A percentile compares a stretch with the other conserved stretches of the same genome.
phyloP scores from a whole-genome alignment of 2,888 invertebrate genomes.

The Orthosia cruda region DNA sequence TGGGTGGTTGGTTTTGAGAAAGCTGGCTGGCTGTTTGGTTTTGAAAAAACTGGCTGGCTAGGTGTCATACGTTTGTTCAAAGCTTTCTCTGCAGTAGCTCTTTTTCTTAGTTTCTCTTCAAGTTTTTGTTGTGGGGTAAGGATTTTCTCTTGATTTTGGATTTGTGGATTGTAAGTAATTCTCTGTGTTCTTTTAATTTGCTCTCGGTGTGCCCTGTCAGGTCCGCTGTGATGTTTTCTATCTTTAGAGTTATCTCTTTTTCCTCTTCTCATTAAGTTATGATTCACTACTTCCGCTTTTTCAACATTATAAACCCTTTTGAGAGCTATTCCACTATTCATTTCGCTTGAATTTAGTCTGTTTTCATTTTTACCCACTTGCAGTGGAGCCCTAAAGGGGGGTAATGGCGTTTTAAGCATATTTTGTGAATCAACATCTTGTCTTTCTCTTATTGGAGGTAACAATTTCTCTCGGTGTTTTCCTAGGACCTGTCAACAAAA shows the following conservation, averaged over 20 bases:
- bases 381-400: background rate
- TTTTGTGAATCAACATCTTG: too few relatives aligned
- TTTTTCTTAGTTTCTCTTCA: constrained; percentile 23
- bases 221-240: constrained; percentile 11
- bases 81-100: constrained; percentile 15
- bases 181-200: constrained; percentile 20
- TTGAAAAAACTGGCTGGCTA: constrained; percentile 1
- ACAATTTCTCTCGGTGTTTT: too few relatives aligned
- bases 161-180: constrained; percentile 8
- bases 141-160: background rate
- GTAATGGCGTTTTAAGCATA: background rate
- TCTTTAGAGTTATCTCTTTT: constrained; percentile 32
- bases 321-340: constrained; percentile 45
- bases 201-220: background rate
- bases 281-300: constrained; percentile 36
- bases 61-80: background rate
- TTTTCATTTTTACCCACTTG: background rate
- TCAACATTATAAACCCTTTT: constrained; percentile 55
- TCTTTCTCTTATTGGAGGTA: too few relatives aligned
- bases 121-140: background rate
- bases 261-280: constrained; percentile 14
- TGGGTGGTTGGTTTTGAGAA: background rate
- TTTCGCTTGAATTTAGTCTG: constrained; percentile 1
- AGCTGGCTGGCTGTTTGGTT: background rate
- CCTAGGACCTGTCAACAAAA: too few relatives aligned